These are phyloP conservation scores for Aelia acuminata DNA, from an alignment of 2,888 invertebrate species.

Conservation along the genomic window DNA sequence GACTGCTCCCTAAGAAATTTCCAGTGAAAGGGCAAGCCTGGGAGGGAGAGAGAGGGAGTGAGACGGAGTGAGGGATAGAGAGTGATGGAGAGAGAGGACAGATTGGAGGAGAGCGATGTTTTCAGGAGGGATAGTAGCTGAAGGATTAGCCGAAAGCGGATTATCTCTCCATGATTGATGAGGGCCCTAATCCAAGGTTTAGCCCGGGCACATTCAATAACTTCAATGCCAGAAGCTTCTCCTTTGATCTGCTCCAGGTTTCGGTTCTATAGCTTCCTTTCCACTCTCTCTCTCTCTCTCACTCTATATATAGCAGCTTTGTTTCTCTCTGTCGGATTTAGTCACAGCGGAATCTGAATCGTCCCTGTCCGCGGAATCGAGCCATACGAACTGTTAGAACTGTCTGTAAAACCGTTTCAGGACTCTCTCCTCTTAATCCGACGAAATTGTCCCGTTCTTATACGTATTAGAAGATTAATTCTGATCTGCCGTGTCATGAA, in stretches of 20 bases:
- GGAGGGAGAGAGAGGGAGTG: not conserved
- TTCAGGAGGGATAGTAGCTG: conserved; percentile 60
- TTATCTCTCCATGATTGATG: conserved; percentile 65
- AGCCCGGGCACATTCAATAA: conserved; percentile 55
- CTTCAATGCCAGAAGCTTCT: not conserved
- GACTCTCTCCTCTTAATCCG: not conserved
- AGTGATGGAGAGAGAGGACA: not conserved
- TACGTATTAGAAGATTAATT: too few relatives aligned
- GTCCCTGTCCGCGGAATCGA: not conserved
- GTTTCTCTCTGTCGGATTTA: conserved; percentile 10
- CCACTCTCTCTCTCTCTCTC: not conserved
- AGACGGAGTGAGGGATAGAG: not conserved
- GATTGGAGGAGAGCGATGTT: conserved; percentile 51
- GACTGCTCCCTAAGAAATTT: not conserved
- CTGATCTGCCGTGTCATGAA: not conserved
- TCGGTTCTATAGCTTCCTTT: not conserved
- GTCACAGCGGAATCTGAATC: not conserved
- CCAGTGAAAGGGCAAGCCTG: conserved; percentile 13
- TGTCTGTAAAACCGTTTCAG: not conserved
- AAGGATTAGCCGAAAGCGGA: conserved; percentile 64
- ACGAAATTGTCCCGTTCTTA: too few relatives aligned
- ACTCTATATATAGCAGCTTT: not conserved
- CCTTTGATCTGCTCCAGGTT: conserved; percentile 38
- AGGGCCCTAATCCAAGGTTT: conserved; percentile 59
- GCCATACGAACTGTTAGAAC: not conserved